Conservation (phyloP, 2,113 vertebrate species). For the Prunella himalayana region DNA sequence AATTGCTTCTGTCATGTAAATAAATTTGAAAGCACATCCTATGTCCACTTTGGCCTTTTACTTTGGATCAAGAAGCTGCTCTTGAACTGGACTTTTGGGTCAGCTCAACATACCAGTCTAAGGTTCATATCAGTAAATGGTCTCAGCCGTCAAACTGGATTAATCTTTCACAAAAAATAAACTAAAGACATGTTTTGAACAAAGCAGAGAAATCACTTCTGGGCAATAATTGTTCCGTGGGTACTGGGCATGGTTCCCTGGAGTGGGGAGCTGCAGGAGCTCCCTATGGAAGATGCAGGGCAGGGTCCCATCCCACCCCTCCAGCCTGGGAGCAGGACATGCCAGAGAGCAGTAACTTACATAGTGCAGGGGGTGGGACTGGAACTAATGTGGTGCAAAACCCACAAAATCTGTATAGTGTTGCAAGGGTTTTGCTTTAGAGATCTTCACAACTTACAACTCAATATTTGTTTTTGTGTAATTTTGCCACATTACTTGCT, state of each 20-base stretch:
- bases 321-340: neutral
- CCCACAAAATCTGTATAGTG: neutral
- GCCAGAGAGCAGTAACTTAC: neutral
- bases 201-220: neutral
- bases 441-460: neutral
- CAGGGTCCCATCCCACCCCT: neutral
- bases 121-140: neutral
- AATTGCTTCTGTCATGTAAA: neutral
- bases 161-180: neutral
- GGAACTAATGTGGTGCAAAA: neutral
- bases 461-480: neutral
- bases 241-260: neutral
- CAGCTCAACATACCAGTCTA: neutral
- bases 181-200: neutral
- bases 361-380: accelerated
- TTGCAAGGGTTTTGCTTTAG: neutral
- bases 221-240: neutral
- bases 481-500: neutral
- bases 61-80: neutral
- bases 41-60: neutral
- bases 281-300: neutral
- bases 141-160: neutral
- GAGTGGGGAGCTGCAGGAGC: accelerated
- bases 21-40: neutral
- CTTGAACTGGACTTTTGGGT: neutral